Conservation (phyloP, 2,797 vertebrate species). For the Hoplostethus atlanticus region DNA sequence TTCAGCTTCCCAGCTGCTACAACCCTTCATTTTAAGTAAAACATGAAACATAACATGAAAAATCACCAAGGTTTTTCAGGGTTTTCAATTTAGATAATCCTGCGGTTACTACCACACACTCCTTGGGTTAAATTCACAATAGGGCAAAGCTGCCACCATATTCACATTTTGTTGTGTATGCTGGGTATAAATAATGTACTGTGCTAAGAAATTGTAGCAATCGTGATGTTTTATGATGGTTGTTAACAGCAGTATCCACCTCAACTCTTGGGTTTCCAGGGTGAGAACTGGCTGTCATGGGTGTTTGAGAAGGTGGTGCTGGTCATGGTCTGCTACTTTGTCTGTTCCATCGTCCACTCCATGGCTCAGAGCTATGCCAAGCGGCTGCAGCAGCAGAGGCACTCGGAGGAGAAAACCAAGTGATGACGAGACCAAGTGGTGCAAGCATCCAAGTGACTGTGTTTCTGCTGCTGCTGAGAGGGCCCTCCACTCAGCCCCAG, state of each 20-base stretch:
- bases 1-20: background rate
- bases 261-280: constrained; percentile 78
- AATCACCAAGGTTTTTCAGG: too few relatives aligned
- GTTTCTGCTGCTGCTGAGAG: constrained; percentile 60
- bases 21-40: too few relatives aligned
- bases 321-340: constrained; percentile 98
- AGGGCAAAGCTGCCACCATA: background rate
- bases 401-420: constrained; percentile 97
- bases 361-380: constrained; percentile 99
- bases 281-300: constrained; percentile 99
- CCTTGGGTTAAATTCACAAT: background rate
- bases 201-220: background rate
- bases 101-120: too few relatives aligned
- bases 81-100: too few relatives aligned
- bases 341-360: constrained; percentile 98
- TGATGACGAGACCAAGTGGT: constrained; percentile 76
- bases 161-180: background rate
- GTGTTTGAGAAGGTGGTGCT: constrained; percentile 98
- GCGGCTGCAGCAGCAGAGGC: constrained; percentile 92
- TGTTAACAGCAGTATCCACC: constrained; percentile 9
- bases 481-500: constrained; percentile 47
- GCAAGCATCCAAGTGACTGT: constrained; percentile 67
- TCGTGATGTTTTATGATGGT: background rate
- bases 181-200: background rate
- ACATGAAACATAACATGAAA: too few relatives aligned